Conservation (phyloP, 2,113 vertebrate species). For the Lipotes vexillifer region DNA sequence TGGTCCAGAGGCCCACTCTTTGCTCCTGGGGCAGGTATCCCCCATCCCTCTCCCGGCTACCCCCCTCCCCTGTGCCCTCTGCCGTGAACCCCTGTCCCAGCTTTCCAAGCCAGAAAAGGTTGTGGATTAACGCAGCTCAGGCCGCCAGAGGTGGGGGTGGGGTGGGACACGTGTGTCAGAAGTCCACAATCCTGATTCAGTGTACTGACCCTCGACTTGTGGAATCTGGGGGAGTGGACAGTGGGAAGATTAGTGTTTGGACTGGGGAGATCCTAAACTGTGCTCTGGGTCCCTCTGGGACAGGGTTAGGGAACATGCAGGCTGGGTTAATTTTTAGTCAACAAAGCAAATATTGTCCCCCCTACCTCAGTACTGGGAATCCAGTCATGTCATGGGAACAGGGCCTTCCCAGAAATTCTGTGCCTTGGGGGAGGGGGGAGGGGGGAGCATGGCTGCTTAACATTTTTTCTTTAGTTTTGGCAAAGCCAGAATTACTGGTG, state of each 20-base stretch:
- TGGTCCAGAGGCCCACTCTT: background rate
- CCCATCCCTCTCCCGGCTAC: background rate
- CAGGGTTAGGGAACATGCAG: conserved; percentile 39
- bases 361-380: conserved; percentile 60
- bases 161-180: background rate
- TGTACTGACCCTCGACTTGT: background rate
- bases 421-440: background rate
- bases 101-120: background rate
- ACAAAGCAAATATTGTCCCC: conserved; percentile 61
- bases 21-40: background rate
- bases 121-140: background rate
- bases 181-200: background rate
- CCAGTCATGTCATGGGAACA: conserved; percentile 55
- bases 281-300: conserved; percentile 34
- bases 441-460: background rate
- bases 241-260: background rate
- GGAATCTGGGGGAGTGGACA: background rate
- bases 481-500: background rate
- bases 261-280: background rate
- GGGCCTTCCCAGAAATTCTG: conserved; percentile 60
- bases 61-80: fast-evolving
- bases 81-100: background rate
- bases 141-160: background rate
- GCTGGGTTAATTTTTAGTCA: conserved; percentile 71
- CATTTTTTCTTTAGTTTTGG: conserved; percentile 12